Base-by-base conservation (phyloP, 2,888 invertebrate species). In the Scaeva pyrastri region DNA sequence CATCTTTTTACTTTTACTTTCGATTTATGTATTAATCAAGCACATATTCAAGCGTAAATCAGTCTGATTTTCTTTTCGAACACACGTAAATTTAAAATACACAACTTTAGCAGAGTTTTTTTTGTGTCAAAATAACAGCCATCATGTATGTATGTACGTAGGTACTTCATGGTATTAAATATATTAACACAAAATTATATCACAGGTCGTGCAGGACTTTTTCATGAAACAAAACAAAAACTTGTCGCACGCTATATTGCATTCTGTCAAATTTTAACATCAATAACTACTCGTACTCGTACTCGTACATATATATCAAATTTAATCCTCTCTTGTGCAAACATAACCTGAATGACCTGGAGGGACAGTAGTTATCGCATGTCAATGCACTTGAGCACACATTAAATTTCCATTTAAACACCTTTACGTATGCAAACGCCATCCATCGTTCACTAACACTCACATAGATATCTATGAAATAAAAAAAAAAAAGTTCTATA, bases 331-430 rank as follows among this genome's bases (percentile, higher is more conserved):
- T 41, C 11, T 50, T 12, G 19, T 6, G n/a, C 6, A 21, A 14
- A 39, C 23, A 50, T 19, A 56, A 36, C 66, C 48, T 12, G 10
- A 26, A 12, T 11, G 19, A 31, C 48, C 6, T 48, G 48, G n/a
- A 14, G 16, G 8, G 12, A 11, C 11, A 19, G 11, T 14, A 19
- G 11, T 31, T 50, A 79, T 72, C 78, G 5, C 36, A 56, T 6
- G 50, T 64, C 72, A 73, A 58, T 73, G 58, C 58, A 66, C 66
- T 58, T 58, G 26, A 72, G 14, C 39, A 19, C 72, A 56, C 45
- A 19, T 64, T 39, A 71, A 36, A 39, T 11, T 48, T 48, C 6
- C 11, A 5, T 48, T 2, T 48, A 0, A 2, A 14, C 3, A 43
- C 2, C 26, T 2, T 2, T 26, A 26, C 26, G n/a, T 26, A 26